Conservation (phyloP, 2,888 invertebrate species). For the Calameuta pallipes region DNA sequence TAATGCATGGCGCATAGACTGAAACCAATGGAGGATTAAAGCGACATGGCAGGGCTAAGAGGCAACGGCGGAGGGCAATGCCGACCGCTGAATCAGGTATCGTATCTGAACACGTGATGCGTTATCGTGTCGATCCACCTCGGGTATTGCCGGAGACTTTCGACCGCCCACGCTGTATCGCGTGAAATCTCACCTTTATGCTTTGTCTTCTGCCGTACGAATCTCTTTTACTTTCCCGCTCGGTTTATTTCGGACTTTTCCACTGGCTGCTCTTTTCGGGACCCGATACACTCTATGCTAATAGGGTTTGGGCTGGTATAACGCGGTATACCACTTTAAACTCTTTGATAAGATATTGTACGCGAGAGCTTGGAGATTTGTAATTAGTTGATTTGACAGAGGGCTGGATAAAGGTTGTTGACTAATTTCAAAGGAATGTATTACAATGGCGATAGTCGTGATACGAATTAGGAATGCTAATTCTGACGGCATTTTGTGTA, state of each 20-base stretch:
- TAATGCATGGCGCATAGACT: slow-evolving; percentile 42
- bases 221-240: slow-evolving; percentile 4
- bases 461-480: background rate
- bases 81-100: slow-evolving; percentile 6
- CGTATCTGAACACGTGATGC: slow-evolving; percentile 11
- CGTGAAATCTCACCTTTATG: background rate
- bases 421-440: background rate
- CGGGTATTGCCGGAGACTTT: background rate
- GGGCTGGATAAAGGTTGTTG: background rate
- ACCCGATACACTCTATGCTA: background rate
- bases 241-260: background rate
- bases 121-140: slow-evolving; percentile 2
- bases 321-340: background rate
- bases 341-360: background rate
- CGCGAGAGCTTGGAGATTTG: background rate
- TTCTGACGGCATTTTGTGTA: background rate
- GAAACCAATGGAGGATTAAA: slow-evolving; percentile 44
- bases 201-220: background rate
- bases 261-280: background rate
- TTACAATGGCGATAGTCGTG: background rate
- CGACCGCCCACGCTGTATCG: slow-evolving; percentile 5
- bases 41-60: slow-evolving; percentile 29
- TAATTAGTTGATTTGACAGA: background rate
- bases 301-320: background rate
- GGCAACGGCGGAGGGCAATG: slow-evolving; percentile 1